phyloP scores from a whole-genome alignment of 2,888 invertebrate species.

The Malthinus seriepunctatus region DNA sequence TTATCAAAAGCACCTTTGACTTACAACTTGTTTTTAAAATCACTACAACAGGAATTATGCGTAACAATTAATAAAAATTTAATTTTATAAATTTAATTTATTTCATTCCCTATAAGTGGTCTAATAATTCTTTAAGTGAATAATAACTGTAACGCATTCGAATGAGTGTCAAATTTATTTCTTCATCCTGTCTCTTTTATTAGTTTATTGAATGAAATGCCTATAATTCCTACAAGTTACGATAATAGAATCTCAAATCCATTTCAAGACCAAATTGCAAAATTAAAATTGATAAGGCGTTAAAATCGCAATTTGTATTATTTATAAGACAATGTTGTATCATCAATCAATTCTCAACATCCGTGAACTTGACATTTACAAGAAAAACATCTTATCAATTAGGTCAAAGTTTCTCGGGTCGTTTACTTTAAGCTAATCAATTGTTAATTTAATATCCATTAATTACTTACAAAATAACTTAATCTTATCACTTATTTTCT shows the following conservation, averaged over 20 bases:
- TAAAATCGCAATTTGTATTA: no score
- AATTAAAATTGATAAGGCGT: no score
- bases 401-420: constrained; percentile 13
- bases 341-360: neutral
- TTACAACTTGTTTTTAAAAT: constrained; percentile 3
- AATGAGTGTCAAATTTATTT: constrained; percentile 9
- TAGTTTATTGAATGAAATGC: neutral
- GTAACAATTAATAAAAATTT: neutral
- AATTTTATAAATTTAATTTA: neutral
- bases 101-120: constrained; percentile 5
- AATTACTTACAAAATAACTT: neutral
- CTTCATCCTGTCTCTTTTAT: constrained; percentile 5
- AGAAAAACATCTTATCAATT: constrained; percentile 9
- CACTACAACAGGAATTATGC: neutral
- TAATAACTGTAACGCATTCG: constrained; percentile 10
- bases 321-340: neutral
- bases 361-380: constrained; percentile 16
- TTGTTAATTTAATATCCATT: constrained; percentile 7
- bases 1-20: constrained; percentile 12
- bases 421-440: constrained; percentile 2
- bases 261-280: neutral
- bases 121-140: constrained; percentile 12
- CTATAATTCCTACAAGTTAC: neutral
- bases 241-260: neutral
- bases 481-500: constrained; percentile 1